Conservation (phyloP, 2,888 invertebrate species). For the Calameuta pallipes region DNA sequence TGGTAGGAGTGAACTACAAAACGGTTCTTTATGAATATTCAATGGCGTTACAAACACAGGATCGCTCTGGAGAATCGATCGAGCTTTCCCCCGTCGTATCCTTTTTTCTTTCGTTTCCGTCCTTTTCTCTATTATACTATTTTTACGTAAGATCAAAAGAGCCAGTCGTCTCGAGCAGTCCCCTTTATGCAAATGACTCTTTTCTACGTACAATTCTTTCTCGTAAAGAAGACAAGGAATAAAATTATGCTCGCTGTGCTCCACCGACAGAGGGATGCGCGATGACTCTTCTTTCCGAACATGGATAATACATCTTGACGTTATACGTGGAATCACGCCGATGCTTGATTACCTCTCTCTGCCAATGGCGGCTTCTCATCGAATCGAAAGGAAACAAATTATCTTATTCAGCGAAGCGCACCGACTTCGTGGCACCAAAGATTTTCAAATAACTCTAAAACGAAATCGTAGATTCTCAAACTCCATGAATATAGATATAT, state of each 20-base stretch:
- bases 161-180: constrained; percentile 19
- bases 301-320: not conserved
- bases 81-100: constrained; percentile 18
- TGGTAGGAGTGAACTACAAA: not conserved
- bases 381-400: not conserved
- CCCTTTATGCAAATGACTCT: constrained; percentile 38
- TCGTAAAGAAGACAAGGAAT: not conserved
- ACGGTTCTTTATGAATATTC: constrained; percentile 51
- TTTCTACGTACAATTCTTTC: not conserved
- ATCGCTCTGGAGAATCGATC: constrained; percentile 42
- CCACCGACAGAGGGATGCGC: not conserved
- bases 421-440: not conserved
- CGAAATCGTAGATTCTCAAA: not conserved
- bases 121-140: constrained; percentile 35
- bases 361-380: not conserved
- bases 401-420: not conserved
- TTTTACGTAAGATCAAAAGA: not conserved
- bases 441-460: not conserved
- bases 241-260: not conserved
- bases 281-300: not conserved
- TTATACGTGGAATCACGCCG: not conserved
- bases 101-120: constrained; percentile 42
- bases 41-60: constrained; percentile 37
- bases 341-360: not conserved
- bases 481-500: not conserved